These are phyloP conservation scores for Odontesthes bonariensis DNA, from an alignment of 2,113 vertebrate genomes.

Conservation along the genomic window DNA sequence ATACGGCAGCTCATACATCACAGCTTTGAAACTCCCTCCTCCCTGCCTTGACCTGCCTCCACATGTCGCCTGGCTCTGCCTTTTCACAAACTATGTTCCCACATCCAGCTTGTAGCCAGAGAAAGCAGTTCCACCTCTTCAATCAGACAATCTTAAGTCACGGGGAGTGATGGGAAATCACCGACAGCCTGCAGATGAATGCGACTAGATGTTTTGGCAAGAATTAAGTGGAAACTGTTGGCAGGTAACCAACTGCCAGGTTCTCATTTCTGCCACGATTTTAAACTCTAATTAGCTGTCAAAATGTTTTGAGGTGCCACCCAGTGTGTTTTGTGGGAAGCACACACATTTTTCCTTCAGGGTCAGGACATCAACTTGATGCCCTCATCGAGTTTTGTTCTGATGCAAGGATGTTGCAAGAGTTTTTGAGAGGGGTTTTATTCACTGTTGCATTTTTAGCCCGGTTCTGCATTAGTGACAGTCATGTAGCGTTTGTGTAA, in stretches of 20 bases:
- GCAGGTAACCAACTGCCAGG: constrained; percentile 4
- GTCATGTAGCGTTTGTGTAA: constrained; percentile 29
- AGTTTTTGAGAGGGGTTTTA: constrained; percentile 3
- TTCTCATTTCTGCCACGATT: neutral
- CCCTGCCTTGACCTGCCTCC: constrained; percentile 66
- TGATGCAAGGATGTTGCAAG: constrained; percentile 29
- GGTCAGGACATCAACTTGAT: constrained; percentile 8
- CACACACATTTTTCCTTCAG: constrained; percentile 6
- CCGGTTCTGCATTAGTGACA: constrained; percentile 17
- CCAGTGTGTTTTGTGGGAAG: constrained; percentile 23
- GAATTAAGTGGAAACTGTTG: constrained; percentile 18
- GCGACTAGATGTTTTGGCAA: constrained; percentile 7
- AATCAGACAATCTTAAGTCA: constrained; percentile 22
- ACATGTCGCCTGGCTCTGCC: constrained; percentile 78
- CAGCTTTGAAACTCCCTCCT: neutral
- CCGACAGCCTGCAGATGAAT: neutral
- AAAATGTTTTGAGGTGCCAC: constrained; percentile 15
- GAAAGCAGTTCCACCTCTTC: constrained; percentile 72
- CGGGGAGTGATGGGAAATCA: constrained; percentile 29
- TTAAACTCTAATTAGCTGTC: constrained; percentile 15
- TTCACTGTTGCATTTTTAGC: neutral
- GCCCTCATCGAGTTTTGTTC: constrained; percentile 13
- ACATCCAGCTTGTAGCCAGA: constrained; percentile 86
- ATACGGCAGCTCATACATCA: neutral
- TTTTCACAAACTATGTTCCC: constrained; percentile 81